Evolutionary conservation across 1,140 invertebrate species (phyloP), one percentile per base, ranked within the genome.

Genomic region (Calliphora vicina): DNA sequence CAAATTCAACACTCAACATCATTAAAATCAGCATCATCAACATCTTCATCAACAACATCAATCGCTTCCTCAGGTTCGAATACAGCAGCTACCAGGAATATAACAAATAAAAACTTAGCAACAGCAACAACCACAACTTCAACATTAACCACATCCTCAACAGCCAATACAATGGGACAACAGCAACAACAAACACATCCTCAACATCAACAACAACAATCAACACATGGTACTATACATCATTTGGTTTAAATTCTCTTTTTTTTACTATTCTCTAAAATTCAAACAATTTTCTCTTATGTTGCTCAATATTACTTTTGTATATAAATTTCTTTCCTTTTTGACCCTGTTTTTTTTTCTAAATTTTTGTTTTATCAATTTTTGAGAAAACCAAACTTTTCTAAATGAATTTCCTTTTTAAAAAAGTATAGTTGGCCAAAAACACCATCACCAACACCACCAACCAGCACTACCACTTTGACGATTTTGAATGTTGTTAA

Each of bases 1-100:
- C 43, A 23, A 80, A 35, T 35, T 35, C 50, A 80, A 26, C 80
- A 81, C 20, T 81, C 45, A 81, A 57, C 45, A 81, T 57, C 17
- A 25, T 43, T 27, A 61, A 61, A 81, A 81, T 78, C 74, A 78
- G 35, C 74, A 78, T 78, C 74, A 78, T 78, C 74, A 78, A 78
- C 74, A 81, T 80, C 84, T 76, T 83, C 82, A 83, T 81, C 83
- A 71, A 80, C 80, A 81, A 81, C 84, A 81, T 83, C 82, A 67
- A 83, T 83, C n/a, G 82, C 81, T 78, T 82, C 84, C 78, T 82
- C 82, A 83, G 35, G 80, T 82, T 73, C 61, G 13, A 74, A 82
- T 80, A 45, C 84, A 82, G 35, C 74, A 82, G 9, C 81, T 25
- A 73, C 80, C 67, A n/a, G 50, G 78, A 78, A 80, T 67, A 74